Conservation (phyloP, 2,113 vertebrate species). For the Ochotona princeps region DNA sequence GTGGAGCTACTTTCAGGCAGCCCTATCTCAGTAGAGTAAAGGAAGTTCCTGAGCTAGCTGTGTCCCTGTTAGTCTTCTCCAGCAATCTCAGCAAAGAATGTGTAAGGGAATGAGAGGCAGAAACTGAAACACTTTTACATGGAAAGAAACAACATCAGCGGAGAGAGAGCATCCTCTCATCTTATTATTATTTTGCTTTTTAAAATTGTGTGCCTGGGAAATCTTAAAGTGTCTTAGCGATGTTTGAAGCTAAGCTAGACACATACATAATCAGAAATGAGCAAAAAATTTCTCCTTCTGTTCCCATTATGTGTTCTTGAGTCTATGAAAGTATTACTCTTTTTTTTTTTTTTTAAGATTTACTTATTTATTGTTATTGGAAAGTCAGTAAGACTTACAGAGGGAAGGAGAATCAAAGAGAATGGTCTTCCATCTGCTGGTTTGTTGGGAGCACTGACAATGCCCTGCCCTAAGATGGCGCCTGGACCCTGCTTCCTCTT, state of each 20-base stretch:
- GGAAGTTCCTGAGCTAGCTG: neutral
- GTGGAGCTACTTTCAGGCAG: neutral
- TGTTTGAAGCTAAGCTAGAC: neutral
- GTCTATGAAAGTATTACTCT: slow-evolving; percentile 1
- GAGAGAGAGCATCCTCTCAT: neutral
- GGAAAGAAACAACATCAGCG: neutral
- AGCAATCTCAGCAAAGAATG: neutral
- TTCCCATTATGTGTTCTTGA: neutral
- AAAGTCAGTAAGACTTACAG: too few species aligned
- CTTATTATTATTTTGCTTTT: neutral
- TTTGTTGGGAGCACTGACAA: too few species aligned
- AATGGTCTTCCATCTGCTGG: too few species aligned
- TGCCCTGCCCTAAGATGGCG: too few species aligned
- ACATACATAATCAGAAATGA: neutral
- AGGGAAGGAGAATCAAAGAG: too few species aligned
- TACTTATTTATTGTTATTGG: too few species aligned
- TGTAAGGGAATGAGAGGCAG: neutral
- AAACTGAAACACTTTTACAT: neutral
- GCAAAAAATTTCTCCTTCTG: neutral
- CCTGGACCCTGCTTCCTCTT: too few species aligned
- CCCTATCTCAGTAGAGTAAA: neutral
- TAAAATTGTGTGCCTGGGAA: neutral
- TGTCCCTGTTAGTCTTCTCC: neutral
- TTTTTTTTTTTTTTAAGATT: too few species aligned
- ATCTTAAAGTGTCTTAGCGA: neutral